phyloP scores from a whole-genome alignment of 2,797 vertebrate species.

The Sparus aurata region DNA sequence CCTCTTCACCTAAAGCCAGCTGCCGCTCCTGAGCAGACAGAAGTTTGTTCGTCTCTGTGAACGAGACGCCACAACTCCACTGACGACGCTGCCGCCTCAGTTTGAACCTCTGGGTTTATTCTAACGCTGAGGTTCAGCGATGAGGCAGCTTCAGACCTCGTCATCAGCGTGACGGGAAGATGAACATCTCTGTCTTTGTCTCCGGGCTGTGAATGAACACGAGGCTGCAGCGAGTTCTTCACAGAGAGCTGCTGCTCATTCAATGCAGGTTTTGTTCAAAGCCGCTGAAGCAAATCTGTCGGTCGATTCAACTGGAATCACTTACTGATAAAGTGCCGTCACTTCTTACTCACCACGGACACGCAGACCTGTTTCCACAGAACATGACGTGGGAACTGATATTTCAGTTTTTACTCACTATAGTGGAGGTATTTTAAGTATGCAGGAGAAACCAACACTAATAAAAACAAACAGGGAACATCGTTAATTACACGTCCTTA shows the following conservation, averaged over 20 bases:
- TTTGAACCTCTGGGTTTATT: neutral
- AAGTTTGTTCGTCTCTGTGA: no score
- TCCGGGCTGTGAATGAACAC: neutral
- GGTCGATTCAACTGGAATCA: neutral
- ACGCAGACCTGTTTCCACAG: neutral
- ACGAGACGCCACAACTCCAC: neutral
- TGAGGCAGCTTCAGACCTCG: neutral
- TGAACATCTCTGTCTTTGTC: neutral
- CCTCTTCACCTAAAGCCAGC: neutral
- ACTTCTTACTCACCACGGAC: neutral
- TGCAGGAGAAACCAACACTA: neutral
- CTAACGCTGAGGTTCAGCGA: neutral
- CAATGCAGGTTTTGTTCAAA: constrained; percentile 10
- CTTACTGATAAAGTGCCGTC: neutral
- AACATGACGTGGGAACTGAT: neutral
- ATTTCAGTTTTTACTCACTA: constrained; percentile 4
- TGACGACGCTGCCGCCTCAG: neutral
- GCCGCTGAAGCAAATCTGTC: neutral
- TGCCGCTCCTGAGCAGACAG: neutral
- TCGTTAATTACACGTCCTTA: neutral
- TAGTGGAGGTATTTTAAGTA: neutral
- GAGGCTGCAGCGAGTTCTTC: neutral
- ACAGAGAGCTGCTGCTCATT: constrained; percentile 6
- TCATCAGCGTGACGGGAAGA: neutral
- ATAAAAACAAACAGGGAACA: neutral